These are phyloP conservation scores for Nestor notabilis DNA, from an alignment of 2,113 vertebrate genomes.

Conservation along the genomic window DNA sequence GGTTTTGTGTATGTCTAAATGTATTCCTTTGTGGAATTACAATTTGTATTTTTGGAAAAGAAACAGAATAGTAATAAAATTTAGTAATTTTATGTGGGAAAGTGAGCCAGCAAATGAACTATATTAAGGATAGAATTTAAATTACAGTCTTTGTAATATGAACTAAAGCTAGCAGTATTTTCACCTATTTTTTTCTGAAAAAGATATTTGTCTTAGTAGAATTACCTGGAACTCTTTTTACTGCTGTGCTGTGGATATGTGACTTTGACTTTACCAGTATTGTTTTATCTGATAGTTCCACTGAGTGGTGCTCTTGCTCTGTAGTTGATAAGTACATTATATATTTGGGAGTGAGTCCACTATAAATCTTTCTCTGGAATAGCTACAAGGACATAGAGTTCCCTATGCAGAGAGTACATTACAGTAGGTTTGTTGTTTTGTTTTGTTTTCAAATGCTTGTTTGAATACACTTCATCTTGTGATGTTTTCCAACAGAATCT, in stretches of 20 bases:
- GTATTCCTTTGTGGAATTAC: background rate
- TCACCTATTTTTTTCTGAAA: background rate
- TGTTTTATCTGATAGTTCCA: slow-evolving; percentile 45
- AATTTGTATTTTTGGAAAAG: background rate
- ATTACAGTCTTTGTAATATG: background rate
- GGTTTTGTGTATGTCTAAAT: background rate
- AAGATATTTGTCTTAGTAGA: background rate
- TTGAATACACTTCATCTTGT: background rate
- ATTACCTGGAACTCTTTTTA: background rate
- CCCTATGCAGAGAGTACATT: background rate
- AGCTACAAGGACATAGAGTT: slow-evolving; percentile 1
- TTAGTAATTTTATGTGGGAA: background rate
- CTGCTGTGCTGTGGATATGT: background rate
- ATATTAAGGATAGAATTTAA: background rate
- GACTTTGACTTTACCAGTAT: background rate
- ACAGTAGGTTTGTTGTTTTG: background rate
- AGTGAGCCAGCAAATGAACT: background rate
- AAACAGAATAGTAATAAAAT: background rate
- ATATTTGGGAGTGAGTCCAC: background rate
- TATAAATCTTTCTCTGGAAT: background rate
- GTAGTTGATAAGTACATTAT: background rate
- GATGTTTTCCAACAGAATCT: background rate
- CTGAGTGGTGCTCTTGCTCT: slow-evolving; percentile 71
- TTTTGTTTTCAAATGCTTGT: background rate
- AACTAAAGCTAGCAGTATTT: background rate